Percentiles rank a stretch among this genome's conserved stretches.
These are phyloP conservation scores for Podocnemis expansa DNA, from an alignment of 2,113 vertebrate species.

Conservation along the genomic window DNA sequence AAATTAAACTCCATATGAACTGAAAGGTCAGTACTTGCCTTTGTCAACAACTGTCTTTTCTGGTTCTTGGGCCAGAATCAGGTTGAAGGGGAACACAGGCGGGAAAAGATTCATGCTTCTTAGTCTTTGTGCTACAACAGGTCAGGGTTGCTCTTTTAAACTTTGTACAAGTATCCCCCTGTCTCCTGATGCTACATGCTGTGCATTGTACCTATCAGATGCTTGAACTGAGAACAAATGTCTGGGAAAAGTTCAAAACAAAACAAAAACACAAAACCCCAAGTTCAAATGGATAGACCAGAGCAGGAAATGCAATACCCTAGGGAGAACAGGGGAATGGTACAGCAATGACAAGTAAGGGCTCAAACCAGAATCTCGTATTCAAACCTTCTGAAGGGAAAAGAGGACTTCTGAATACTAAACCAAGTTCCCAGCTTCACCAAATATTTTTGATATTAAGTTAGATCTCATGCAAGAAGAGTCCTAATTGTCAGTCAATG, in stretches of 20 bases:
- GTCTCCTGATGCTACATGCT: neutral
- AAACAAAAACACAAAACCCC: neutral
- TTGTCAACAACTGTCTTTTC: conserved; percentile 24
- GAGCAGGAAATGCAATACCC: neutral
- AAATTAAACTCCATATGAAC: conserved; percentile 30
- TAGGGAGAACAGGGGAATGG: neutral
- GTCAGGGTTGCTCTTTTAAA: neutral
- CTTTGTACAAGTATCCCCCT: neutral
- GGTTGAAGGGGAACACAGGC: neutral
- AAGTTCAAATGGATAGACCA: neutral
- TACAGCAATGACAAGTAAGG: neutral
- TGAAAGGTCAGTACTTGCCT: conserved; percentile 23
- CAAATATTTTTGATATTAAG: no score
- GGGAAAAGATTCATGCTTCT: neutral
- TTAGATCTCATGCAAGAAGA: neutral
- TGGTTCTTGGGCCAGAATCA: neutral
- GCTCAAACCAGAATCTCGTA: neutral
- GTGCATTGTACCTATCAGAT: neutral
- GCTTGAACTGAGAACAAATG: neutral
- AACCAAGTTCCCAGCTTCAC: neutral
- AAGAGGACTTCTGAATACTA: neutral
- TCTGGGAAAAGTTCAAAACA: neutral
- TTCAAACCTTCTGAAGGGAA: neutral
- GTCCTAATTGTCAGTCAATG: neutral
- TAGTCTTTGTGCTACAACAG: neutral